Conservation (phyloP, 2,888 invertebrate genomes). For the Urechis unicinctus region DNA sequence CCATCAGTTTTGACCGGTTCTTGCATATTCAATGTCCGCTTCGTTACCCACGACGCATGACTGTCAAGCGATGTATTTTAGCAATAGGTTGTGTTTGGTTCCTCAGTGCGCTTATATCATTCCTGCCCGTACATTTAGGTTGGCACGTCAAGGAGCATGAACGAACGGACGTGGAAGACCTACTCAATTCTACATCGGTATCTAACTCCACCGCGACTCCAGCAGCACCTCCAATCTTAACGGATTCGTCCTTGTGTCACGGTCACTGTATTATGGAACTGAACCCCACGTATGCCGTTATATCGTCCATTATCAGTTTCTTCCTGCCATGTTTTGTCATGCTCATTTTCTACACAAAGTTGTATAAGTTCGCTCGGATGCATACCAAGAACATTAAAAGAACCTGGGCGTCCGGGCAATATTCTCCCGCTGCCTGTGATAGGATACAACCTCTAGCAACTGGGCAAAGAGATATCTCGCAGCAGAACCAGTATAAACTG, state of each 20-base stretch:
- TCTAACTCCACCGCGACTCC: slow-evolving; percentile 6
- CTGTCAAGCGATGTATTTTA: slow-evolving; percentile 26
- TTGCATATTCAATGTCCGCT: slow-evolving; percentile 56
- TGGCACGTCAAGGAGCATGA: slow-evolving; percentile 68
- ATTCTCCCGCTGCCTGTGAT: neutral
- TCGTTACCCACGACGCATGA: slow-evolving; percentile 60
- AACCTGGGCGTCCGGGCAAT: slow-evolving; percentile 1
- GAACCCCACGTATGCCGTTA: slow-evolving; percentile 91
- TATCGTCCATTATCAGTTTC: slow-evolving; percentile 96
- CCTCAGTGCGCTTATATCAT: slow-evolving; percentile 85
- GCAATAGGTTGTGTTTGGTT: slow-evolving; percentile 64
- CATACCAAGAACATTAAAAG: slow-evolving; percentile 87
- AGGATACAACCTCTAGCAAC: neutral
- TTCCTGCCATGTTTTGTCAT: slow-evolving; percentile 98
- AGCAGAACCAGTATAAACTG: slow-evolving; percentile 47
- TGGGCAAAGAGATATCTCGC: slow-evolving; percentile 16
- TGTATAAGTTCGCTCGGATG: slow-evolving; percentile 95
- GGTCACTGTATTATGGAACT: slow-evolving; percentile 85
- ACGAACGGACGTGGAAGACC: slow-evolving; percentile 9
- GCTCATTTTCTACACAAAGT: slow-evolving; percentile 85
- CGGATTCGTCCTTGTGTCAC: neutral
- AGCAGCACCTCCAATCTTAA: slow-evolving; percentile 5
- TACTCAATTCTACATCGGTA: slow-evolving; percentile 51
- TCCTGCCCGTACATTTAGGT: slow-evolving; percentile 89
- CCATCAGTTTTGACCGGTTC: slow-evolving; percentile 88